Evolutionary conservation across 2,797 vertebrate species (phyloP).

Genomic region (Sebastes variabilis): DNA sequence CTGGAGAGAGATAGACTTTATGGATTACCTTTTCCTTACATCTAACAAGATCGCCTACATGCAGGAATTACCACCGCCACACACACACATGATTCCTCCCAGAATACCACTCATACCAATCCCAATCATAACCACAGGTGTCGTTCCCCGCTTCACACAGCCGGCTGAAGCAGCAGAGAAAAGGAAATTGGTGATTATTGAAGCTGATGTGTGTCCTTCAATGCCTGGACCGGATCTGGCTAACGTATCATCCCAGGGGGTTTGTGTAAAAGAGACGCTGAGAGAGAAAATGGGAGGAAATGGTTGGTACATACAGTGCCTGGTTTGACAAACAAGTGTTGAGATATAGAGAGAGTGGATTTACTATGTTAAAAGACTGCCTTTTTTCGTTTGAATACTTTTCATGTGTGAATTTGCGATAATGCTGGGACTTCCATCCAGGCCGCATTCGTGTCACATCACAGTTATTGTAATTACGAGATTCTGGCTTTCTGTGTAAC

Average conservation of each 20-base stretch:
- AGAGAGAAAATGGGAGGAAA: not conserved
- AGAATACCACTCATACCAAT: conserved; percentile 1
- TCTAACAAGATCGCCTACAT: conserved; percentile 26
- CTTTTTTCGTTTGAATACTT: not conserved
- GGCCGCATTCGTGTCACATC: not conserved
- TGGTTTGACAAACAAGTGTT: not conserved
- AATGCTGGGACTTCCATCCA: not conserved
- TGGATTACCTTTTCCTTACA: conserved; percentile 48
- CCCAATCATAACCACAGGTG: not conserved
- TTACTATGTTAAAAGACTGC: not conserved
- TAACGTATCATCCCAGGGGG: not conserved
- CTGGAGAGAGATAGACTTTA: conserved; percentile 30
- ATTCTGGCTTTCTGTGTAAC: not conserved
- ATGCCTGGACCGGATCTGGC: not conserved
- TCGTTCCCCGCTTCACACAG: not conserved
- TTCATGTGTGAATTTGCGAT: not conserved
- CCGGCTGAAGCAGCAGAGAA: conserved; percentile 23
- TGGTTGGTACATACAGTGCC: not conserved
- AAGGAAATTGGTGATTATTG: conserved; percentile 29
- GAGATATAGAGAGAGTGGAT: not conserved
- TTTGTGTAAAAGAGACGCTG: not conserved
- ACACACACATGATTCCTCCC: not conserved
- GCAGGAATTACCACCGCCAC: not conserved
- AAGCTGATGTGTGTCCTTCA: conserved; percentile 24
- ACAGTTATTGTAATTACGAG: not conserved